A percentile compares a stretch with the other conserved stretches of the same genome.
Evolutionary conservation across 2,797 vertebrate species (phyloP).

Genomic region (Kryptolebias ocellatus): DNA sequence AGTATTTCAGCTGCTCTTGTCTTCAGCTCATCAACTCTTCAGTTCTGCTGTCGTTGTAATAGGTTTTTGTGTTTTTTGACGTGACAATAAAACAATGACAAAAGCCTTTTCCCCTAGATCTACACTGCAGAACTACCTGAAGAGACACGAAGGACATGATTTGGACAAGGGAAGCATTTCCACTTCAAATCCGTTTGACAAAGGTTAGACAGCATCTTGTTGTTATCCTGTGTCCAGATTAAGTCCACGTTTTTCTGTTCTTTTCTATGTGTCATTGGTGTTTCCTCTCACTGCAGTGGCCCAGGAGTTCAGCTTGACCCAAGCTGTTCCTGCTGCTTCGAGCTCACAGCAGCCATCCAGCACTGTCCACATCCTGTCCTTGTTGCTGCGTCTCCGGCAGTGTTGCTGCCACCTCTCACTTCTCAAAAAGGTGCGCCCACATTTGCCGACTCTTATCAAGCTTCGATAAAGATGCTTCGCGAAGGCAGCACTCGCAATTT

Average conservation of each 20-base stretch:
- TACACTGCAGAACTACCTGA: constrained; percentile 91
- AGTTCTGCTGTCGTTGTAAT: neutral
- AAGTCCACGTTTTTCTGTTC: neutral
- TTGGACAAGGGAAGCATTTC: constrained; percentile 41
- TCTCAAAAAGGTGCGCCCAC: constrained; percentile 85
- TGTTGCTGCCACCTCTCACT: constrained; percentile 96
- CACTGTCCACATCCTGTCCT: constrained; percentile 90
- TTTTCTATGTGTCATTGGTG: neutral
- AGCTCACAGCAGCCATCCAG: constrained; percentile 77
- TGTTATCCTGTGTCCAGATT: neutral
- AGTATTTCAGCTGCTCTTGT: neutral
- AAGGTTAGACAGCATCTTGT: constrained; percentile 79
- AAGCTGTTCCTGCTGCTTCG: constrained; percentile 26
- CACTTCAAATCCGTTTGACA: constrained; percentile 84
- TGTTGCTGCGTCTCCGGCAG: constrained; percentile 92
- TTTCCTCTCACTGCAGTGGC: constrained; percentile 76
- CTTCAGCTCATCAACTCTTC: neutral
- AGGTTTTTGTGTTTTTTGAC: neutral
- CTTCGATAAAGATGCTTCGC: constrained; percentile 12
- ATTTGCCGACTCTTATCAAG: neutral
- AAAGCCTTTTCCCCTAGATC: constrained; percentile 77
- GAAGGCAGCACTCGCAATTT: neutral
- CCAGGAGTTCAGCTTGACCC: constrained; percentile 83
- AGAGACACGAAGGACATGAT: constrained; percentile 84
- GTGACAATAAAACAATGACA: neutral